Evolutionary conservation across 2,888 invertebrate genomes (phyloP), one percentile per base, ranked within the genome.

Genomic region (Pristionchus exspectatus): DNA sequence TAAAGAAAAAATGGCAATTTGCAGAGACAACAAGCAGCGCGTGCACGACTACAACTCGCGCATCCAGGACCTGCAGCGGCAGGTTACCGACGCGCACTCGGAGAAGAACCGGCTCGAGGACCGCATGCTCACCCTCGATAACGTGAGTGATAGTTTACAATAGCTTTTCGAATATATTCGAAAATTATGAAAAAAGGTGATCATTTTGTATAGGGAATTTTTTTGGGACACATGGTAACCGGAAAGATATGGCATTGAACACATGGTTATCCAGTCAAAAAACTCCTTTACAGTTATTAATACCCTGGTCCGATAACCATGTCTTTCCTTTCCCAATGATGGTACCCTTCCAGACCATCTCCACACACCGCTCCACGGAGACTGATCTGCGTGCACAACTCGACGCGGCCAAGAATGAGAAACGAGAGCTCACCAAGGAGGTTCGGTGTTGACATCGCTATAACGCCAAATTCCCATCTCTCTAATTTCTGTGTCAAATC

Each of bases 81-180:
- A 95, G 91, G 91, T 95, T 10, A 94, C 94, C 88, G 95, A 95
- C 69, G 92, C 92, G 81, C 92, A 93, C 89, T 90, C 92, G 0
- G 94, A 94, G 88, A 94, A 94, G 92, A 94, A 95, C 87, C 91
- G 95, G 21, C 90, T 93, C 14, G 95, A 95, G 72, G 94, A 94
- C 89, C 84, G 94, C 89, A 90, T 95, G 27, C 90, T 94, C 33
- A 91, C 92, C 1, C 90, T 94, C n/a, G 95, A 95, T 59, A 95
- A 95, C 90, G 93, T 93, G 50, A 44, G 54, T 63, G 21, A 72
- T 54, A 54, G 54, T 54, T 54, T 7, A 54, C 54, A 44, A 72
- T 4, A 16, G 16, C 7, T 38, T 38, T 38, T 38, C 5, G 2
- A 38, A 38, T n/a, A 38, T 3, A 38, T 38, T 38, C 38, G 38